Evolutionary conservation across 2,113 vertebrate species (phyloP), one percentile per base, ranked within the genome.

Genomic region (Lipophrys pholis): DNA sequence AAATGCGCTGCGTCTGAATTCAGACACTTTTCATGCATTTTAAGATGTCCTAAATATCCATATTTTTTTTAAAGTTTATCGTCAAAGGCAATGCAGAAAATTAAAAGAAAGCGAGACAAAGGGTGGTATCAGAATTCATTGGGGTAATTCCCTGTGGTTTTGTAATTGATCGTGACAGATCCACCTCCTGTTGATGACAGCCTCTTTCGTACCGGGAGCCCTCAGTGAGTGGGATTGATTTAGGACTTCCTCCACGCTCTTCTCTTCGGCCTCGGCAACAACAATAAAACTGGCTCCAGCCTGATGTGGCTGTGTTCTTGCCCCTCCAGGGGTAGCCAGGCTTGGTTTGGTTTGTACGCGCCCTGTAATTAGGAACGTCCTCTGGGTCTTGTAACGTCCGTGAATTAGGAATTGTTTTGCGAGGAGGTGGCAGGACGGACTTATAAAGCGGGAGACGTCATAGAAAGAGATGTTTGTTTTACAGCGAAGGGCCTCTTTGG

Each of bases 161-260:
- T 78, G 76, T 90, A 87, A 92, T 88, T 88, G 88, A 92, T 90
- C 70, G 64, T 85, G 91, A 91, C 86, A 87, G 85, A 86, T 88
- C 89, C 76, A 74, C 89, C 91, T 91, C 91, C 91, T 90, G 82
- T 76, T 84, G 82, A 81, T 81, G 90, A 88, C 86, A 78, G 82
- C 79, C 77, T 70, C 72, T 74, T 78, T 90, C 84, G 89, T 68
- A 59, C 81, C 79, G 79, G 67, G 82, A 85, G 62, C 52, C 80
- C 81, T 73, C 81, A 71, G 79, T 80, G 83, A 85, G 84, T 73
- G 63, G 78, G 88, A 86, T 87, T 91, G 91, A 91, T 93, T 91
- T 90, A 91, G 82, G 80, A 83, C 85, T 91, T 91, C 90, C 90
- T 92, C 76, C 54, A 10, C 36, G 17, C 83, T 86, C 70, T 68